These are phyloP conservation scores for Thysanoteuthis rhombus DNA, from an alignment of 2,888 invertebrate genomes.

Conservation along the genomic window DNA sequence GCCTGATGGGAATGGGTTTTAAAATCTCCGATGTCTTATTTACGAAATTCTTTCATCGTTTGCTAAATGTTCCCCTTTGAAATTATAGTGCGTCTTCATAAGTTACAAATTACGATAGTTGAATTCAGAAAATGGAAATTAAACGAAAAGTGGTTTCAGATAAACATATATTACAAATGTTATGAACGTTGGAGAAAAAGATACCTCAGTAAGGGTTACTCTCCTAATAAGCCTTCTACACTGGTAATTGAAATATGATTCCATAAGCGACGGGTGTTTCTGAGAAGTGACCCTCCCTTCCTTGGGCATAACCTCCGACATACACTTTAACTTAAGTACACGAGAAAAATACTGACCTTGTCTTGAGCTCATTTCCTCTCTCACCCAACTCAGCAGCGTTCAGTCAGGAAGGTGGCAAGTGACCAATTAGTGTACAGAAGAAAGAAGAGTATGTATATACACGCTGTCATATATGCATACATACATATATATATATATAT, in stretches of 20 bases:
- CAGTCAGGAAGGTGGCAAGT: neutral
- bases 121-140: neutral
- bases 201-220: no score
- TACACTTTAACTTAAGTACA: neutral
- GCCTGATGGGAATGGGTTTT: no score
- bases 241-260: neutral
- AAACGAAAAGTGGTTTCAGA: neutral
- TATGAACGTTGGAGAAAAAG: no score
- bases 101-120: no score
- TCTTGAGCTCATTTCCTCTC: neutral
- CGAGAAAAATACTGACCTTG: neutral
- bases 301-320: neutral
- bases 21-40: no score
- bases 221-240: neutral
- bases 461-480: no score
- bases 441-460: neutral
- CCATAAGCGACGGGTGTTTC: neutral
- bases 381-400: neutral
- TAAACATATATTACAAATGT: no score
- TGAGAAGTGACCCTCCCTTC: neutral
- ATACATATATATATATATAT: neutral
- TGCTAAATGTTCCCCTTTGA: no score
- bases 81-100: no score
- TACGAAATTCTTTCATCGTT: no score
- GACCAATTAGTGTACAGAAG: neutral